Conservation (phyloP, 2,113 vertebrate species). For the Eptesicus fuscus region DNA sequence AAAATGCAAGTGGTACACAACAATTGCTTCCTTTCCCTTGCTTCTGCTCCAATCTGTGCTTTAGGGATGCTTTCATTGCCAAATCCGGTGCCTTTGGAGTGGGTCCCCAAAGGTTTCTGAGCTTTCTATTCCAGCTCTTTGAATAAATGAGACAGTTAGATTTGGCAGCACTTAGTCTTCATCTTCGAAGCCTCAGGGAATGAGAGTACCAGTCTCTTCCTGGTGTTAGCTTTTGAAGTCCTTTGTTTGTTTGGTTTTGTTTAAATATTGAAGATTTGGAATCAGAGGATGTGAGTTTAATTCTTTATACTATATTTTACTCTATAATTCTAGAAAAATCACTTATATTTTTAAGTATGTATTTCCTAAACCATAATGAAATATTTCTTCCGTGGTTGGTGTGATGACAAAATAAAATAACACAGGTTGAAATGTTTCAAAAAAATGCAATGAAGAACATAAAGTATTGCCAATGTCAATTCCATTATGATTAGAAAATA, state of each 20-base stretch:
- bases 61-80: conserved; percentile 66
- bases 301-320: neutral
- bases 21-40: conserved; percentile 38
- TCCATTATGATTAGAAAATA: neutral
- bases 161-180: conserved; percentile 69
- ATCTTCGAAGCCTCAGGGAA: conserved; percentile 63
- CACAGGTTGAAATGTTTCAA: neutral
- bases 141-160: conserved; percentile 67
- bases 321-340: neutral
- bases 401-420: neutral
- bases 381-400: neutral
- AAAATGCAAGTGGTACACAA: conserved; percentile 33
- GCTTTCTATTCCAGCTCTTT: conserved; percentile 69
- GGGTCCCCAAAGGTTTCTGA: conserved; percentile 56
- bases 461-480: neutral
- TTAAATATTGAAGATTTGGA: conserved; percentile 56
- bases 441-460: neutral
- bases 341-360: neutral
- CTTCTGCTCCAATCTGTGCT: conserved; percentile 49
- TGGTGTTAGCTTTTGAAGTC: conserved; percentile 66
- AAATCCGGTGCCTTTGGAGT: conserved; percentile 65
- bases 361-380: neutral
- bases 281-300: neutral
- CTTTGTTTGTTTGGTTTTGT: conserved; percentile 61
- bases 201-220: conserved; percentile 47